Evolutionary conservation across 2,888 invertebrate genomes (phyloP).

Genomic region (Acholoe squamosa): DNA sequence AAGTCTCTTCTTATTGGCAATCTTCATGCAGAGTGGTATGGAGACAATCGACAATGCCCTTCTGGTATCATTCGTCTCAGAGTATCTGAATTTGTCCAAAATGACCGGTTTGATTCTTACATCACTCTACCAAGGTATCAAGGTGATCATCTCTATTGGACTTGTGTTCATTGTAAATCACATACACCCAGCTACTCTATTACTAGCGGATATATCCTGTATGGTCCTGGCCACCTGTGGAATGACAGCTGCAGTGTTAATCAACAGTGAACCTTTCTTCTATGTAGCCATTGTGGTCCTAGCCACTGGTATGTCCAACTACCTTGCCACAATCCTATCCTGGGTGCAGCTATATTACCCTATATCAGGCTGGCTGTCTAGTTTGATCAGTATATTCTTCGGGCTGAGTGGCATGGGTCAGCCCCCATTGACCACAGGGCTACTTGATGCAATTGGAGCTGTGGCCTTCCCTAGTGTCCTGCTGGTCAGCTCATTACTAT

Average conservation of each 20-base stretch:
- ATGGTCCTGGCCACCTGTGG: background rate
- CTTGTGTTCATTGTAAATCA: conserved; percentile 14
- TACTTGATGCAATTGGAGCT: background rate
- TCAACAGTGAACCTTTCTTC: background rate
- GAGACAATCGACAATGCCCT: conserved; percentile 27
- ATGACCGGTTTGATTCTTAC: conserved; percentile 23
- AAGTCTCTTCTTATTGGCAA: background rate
- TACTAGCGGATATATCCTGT: background rate
- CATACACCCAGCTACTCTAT: background rate
- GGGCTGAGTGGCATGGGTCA: conserved; percentile 45
- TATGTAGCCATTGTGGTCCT: background rate
- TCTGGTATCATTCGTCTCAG: conserved; percentile 7
- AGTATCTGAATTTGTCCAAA: conserved; percentile 22
- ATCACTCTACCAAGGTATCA: conserved; percentile 59
- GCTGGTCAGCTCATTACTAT: background rate
- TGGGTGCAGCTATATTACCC: conserved; percentile 40
- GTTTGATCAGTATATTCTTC: conserved; percentile 8
- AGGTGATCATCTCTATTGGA: conserved; percentile 35
- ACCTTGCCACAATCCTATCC: conserved; percentile 16
- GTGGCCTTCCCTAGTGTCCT: conserved; percentile 34
- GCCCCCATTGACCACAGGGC: conserved; percentile 40
- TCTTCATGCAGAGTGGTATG: conserved; percentile 48
- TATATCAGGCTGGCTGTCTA: conserved; percentile 25
- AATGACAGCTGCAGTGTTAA: conserved; percentile 33
- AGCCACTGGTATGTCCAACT: conserved; percentile 56